Base-by-base conservation (phyloP, 2,888 invertebrate species). In the Rosalia funebris region DNA sequence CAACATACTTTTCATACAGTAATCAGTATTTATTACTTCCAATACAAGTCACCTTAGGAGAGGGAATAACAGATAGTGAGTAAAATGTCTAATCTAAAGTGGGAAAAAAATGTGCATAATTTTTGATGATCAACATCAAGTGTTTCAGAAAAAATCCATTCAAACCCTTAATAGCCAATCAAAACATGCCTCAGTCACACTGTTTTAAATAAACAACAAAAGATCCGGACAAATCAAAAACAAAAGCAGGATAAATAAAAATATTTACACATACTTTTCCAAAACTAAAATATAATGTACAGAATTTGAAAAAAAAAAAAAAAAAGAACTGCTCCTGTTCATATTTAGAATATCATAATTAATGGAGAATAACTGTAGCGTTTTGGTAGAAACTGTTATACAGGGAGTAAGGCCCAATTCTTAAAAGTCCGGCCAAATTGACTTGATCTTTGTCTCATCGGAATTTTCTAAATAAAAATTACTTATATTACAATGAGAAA, bases 271-370 rank as follows among this genome's bases (percentile, higher is more conserved):
- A 47, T 32, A 36, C 50, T 66, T 37, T 46, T 46, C 14, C 17
- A 37, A 37, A 9, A 56, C 34, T 32, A 42, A 45, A 44, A 47
- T 37, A 17, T 47, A 46, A 47, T 65, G 57, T 61, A 61, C 63
- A 57, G 32, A 60, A 59, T 44, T 42, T 61, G 12, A 45, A 34
- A 20, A 41, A 57, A 47, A 52, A 39, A 60, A 5, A 45, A 34
- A 20, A 41, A 57, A 47, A 52, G 37, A 60, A 5, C 45, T 25
- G 14, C 25, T 12, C 44, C 25, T 44, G 44, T 44, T 14, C 16
- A 17, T n/a, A n/a, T n/a, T n/a, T n/a, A n/a, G n/a, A n/a, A n/a
- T n/a, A n/a, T n/a, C n/a, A n/a, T n/a, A n/a, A n/a, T n/a, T n/a
- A 34, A 2, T 16, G 36, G 36, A 48, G 36, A 36, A 48, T 48